Base-by-base conservation (phyloP, 2,113 vertebrate genomes). In the Epinephelus cyanopodus region DNA sequence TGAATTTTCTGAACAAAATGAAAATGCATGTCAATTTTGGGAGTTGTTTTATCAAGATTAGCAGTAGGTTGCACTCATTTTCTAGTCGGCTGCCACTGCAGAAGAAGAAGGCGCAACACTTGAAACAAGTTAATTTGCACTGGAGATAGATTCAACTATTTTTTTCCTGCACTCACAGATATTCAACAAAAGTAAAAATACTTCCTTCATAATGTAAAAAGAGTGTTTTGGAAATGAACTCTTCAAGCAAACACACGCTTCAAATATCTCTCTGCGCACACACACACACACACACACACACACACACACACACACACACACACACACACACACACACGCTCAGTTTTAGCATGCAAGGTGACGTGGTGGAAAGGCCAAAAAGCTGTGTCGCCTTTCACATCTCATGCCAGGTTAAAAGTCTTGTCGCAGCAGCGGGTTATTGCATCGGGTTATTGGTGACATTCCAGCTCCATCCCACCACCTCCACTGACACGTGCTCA, bases 321-420 rank as follows among this genome's bases (percentile, higher is more conserved):
- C 64, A 39, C 82, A 77, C 56, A 7, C 68, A 69, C 63, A 66
- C 67, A 64, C 50, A 56, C 82, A 6, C 21, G 3, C 65, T 65
- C 60, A 78, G 74, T 66, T 52, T 64, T 11, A 68, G 56, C 91
- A 92, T 90, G 91, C 93, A 74, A 64, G 56, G 92, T 91, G 93
- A 85, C 68, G 82, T 69, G 67, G 81, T 87, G 89, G 48, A 85
- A 77, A 84, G 62, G 74, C 76, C 42, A 78, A 60, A 77, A 82
- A 88, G 87, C 86, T 62, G 79, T 82, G 89, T 78, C 57, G 61
- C 65, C 69, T 85, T 77, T 84, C 81, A 79, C 27, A 14, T 73
- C 57, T 79, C 90, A 93, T 92, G 89, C 90, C 84, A 70, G 79
- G 84, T 93, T 91, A 89, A 75, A 58, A 74, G 63, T 78, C 70